Base-by-base conservation (phyloP, 2,888 invertebrate genomes). In the Schizaphis graminum region DNA sequence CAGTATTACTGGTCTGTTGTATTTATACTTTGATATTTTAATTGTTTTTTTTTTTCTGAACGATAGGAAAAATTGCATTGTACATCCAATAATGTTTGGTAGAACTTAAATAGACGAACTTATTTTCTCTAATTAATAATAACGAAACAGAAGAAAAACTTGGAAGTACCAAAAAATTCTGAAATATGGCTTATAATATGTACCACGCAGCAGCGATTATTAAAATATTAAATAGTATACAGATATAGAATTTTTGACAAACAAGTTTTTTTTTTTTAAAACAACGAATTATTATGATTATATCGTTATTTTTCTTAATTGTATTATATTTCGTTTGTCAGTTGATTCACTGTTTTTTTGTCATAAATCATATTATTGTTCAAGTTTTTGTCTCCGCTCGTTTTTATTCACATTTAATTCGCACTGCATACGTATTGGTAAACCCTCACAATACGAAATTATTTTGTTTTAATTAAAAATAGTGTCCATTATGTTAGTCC, bases 21-120 rank as follows among this genome's bases (percentile, higher is more conserved):
- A 67, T n/a, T 89, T 49, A 26, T 77, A 13, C 8, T 53, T 91
- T 41, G 61, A 61, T 89, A 91, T 84, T 49, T 77, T 53, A 77
- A 91, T 77, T 53, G 77, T 77, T 91, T 91, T 90, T 86, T n/a
- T 44, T 47, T 35, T 28, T 8, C 47, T 26, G 16, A n/a, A 85
- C 13, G 49, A 89, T 53, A 56, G 41, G 13, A 86, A 53, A 1
- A 13, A 47, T 47, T n/a, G n/a, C 2, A 24, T 28, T 49, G 49
- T 53, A 53, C 53, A 86, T 28, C 28, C 35, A 77, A 77, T 77
- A 77, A 77, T 77, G 35, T 77, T 21, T 2, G 2, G 7, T 35
- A 77, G 21, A 77, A 41, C 35, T 77, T 21, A 35, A 77, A 77
- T 8, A 77, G 77, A 35, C 8, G 77, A 35, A 3, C 21, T 21